These are phyloP conservation scores for Tetraodon nigroviridis DNA, from an alignment of 2,113 vertebrate species.

Conservation along the genomic window DNA sequence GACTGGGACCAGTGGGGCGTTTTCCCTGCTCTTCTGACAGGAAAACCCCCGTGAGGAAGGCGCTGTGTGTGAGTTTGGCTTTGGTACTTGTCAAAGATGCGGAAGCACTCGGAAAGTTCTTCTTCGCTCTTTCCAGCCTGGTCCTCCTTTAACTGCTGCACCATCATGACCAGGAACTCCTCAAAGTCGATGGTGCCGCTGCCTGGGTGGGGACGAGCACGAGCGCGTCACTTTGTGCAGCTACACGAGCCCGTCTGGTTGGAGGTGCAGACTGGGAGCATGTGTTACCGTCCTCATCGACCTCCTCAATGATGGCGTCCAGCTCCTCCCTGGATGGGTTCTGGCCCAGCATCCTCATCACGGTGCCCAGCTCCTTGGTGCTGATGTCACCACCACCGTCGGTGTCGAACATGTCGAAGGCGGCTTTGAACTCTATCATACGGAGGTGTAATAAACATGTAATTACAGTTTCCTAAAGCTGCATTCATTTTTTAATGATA, in stretches of 20 bases:
- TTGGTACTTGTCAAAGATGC: constrained; percentile 35
- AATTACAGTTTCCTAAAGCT: not conserved
- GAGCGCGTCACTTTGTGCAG: not conserved
- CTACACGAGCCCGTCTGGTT: too few species aligned
- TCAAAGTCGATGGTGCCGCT: constrained; percentile 99
- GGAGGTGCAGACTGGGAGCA: too few species aligned
- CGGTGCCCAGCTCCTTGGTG: constrained; percentile 94
- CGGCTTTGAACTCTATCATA: constrained; percentile 99
- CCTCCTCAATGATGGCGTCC: constrained; percentile 98
- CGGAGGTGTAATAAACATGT: not conserved
- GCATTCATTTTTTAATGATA: not conserved
- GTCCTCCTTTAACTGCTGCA: constrained; percentile 97
- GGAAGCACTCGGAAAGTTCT: constrained; percentile 94
- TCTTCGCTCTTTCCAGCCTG: constrained; percentile 93
- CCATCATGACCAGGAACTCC: constrained; percentile 99
- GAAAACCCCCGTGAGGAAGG: not conserved
- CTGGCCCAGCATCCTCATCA: constrained; percentile 98
- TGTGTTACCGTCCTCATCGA: constrained; percentile 88
- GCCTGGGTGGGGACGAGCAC: constrained; percentile 64
- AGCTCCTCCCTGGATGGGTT: constrained; percentile 95
- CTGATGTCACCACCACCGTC: constrained; percentile 98
- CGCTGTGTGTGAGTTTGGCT: not conserved
- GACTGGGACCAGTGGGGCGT: too few species aligned
- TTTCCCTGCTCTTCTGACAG: too few species aligned
- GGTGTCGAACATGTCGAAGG: constrained; percentile 98